Evolutionary conservation across 2,797 vertebrate species (phyloP).

Genomic region (Enoplosus armatus): DNA sequence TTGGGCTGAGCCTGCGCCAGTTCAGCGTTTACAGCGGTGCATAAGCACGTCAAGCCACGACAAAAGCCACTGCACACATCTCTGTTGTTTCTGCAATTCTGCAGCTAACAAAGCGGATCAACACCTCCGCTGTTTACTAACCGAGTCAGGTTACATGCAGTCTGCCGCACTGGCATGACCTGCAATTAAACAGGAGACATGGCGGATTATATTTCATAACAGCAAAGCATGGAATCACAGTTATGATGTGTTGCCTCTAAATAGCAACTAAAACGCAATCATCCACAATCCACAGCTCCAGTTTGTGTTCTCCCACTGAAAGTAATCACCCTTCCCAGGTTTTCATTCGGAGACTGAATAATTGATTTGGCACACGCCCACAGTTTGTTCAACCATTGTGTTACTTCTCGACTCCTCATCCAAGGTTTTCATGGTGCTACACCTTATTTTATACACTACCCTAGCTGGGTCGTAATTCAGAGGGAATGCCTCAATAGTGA

Average conservation of each 20-base stretch:
- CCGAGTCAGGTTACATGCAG: conserved; percentile 22
- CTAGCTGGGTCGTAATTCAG: neutral
- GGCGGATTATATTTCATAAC: conserved; percentile 60
- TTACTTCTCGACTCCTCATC: conserved; percentile 37
- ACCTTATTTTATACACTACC: conserved; percentile 23
- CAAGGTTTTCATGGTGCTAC: conserved; percentile 26
- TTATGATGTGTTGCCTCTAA: conserved; percentile 48
- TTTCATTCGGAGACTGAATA: conserved; percentile 69
- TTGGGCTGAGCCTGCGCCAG: conserved; percentile 6
- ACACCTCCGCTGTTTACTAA: conserved; percentile 48
- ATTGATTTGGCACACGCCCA: conserved; percentile 59
- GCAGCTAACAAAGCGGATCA: conserved; percentile 28
- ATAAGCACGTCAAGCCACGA: neutral
- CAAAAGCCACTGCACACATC: neutral
- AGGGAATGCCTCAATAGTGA: neutral
- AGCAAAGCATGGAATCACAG: conserved; percentile 41
- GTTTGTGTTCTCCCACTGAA: conserved; percentile 49
- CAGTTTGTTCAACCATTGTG: conserved; percentile 50
- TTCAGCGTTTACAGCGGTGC: conserved; percentile 2
- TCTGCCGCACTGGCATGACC: conserved; percentile 33
- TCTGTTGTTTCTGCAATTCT: conserved; percentile 10
- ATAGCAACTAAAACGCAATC: conserved; percentile 52
- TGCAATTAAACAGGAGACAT: conserved; percentile 48
- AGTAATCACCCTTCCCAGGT: conserved; percentile 57
- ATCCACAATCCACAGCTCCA: conserved; percentile 30